Evolutionary conservation across 2,113 vertebrate genomes (phyloP), one percentile per base, ranked within the genome.

Genomic region (Hemiprocne comata): DNA sequence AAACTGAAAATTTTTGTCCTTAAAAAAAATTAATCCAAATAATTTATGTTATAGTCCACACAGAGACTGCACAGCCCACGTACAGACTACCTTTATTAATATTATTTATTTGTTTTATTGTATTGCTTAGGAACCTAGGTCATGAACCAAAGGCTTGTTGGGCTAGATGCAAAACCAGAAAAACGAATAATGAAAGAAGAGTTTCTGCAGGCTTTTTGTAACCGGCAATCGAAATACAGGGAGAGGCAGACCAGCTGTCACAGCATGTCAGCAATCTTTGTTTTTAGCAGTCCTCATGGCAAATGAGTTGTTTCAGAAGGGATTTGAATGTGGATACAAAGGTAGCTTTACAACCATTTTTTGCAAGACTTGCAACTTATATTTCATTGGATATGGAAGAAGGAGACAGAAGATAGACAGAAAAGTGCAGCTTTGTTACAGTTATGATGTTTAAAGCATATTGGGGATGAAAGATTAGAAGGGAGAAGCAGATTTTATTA

Each of bases 161-260:
- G 46, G 53, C 46, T 73, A 51, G 34, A 34, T 81, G 72, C 17
- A 60, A 86, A 84, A 51, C 18, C 51, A 71, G 85, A 60, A 93
- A 85, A 87, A 66, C 1, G 0, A 69, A 53, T 33, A 34, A 33
- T 5, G 15, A 46, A 46, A 70, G 58, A 66, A 5, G 3, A 53
- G 7, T 80, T 91, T 92, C 51, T 77, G 38, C 18, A 38, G 58
- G 60, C 40, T 42, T 94, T 87, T 85, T 79, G 69, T 84, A 64
- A 24, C 38, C 1, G 1, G 8, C 34, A 54, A 5, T 38, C 2
- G 12, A 71, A 65, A 31, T 28, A 53, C 17, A 70, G 58, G 25
- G 71, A 79, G 78, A 74, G 83, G 42, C 72, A 89, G 72, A 71
- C 8, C 86, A 92, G 86, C 86, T 89, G 91, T 87, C 86, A 60